Percentiles rank a stretch among this genome's conserved stretches.
phyloP scores from a whole-genome alignment of 2,888 invertebrate species.

The Maniola hyperantus region DNA sequence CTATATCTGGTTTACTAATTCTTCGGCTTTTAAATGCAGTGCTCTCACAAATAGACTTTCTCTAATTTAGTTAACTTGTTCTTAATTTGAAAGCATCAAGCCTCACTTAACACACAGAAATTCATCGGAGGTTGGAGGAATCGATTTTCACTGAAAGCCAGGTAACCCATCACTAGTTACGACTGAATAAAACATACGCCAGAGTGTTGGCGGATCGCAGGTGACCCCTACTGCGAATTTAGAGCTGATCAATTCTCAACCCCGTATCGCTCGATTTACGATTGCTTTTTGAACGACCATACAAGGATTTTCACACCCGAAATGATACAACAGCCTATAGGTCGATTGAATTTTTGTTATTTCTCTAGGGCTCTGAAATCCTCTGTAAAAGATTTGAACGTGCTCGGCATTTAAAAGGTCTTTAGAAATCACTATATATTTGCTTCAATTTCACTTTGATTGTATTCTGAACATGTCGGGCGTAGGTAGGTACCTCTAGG shows the following conservation, averaged over 20 bases:
- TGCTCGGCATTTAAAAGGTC: constrained; percentile 19
- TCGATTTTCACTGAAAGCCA: constrained; percentile 23
- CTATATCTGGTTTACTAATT: too few relatives aligned
- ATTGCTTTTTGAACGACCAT: constrained; percentile 19
- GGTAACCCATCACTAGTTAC: constrained; percentile 23
- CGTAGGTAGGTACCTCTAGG: not conserved
- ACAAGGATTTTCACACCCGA: constrained; percentile 8
- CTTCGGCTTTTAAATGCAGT: not conserved
- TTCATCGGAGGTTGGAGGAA: constrained; percentile 7
- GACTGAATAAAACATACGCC: constrained; percentile 48
- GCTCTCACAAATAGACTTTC: not conserved
- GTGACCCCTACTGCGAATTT: constrained; percentile 43
- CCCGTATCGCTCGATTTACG: constrained; percentile 17
- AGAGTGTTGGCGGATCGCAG: constrained; percentile 39
- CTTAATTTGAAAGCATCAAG: not conserved
- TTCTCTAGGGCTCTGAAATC: constrained; percentile 21
- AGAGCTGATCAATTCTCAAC: constrained; percentile 24
- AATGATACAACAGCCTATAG: constrained; percentile 24
- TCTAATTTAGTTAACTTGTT: not conserved
- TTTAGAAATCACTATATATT: constrained; percentile 21
- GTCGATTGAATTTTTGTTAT: constrained; percentile 30
- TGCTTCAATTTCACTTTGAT: constrained; percentile 24
- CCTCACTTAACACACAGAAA: constrained; percentile 4
- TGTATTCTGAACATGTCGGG: constrained; percentile 9
- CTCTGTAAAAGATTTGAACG: constrained; percentile 23